A percentile compares a stretch with the other conserved stretches of the same genome.
Evolutionary conservation across 2,113 vertebrate species (phyloP).

Genomic region (Fulmarus glacialis): DNA sequence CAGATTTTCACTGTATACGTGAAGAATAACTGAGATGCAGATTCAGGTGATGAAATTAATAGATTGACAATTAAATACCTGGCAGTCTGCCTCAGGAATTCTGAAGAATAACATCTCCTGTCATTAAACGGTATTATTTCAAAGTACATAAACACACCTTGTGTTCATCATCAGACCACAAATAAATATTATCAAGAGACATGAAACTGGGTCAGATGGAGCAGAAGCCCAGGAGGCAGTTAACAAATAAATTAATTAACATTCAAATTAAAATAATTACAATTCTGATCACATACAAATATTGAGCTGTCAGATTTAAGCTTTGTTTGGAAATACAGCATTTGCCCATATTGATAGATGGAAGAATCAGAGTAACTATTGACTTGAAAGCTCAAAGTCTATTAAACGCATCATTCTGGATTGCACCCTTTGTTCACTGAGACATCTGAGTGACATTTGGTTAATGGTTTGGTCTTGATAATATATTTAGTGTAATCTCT

Average conservation of each 20-base stretch:
- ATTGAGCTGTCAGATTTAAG: conserved; percentile 5
- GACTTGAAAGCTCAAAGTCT: conserved; percentile 50
- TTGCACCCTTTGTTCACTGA: conserved; percentile 47
- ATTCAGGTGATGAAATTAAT: not conserved
- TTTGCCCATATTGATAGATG: not conserved
- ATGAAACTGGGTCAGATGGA: not conserved
- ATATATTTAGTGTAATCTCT: conserved; percentile 58
- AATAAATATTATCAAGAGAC: not conserved
- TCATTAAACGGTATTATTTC: not conserved
- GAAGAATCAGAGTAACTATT: conserved; percentile 12
- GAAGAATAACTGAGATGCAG: not conserved
- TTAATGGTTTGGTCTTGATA: conserved; percentile 56
- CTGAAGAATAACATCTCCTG: not conserved
- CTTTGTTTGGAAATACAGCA: not conserved
- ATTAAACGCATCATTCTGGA: not conserved
- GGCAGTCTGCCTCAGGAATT: not conserved
- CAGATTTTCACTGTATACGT: not conserved
- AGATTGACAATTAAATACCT: not conserved
- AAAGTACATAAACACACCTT: not conserved
- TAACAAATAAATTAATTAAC: conserved; percentile 41
- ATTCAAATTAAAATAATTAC: conserved; percentile 35
- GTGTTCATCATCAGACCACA: not conserved
- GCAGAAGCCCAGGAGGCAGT: not conserved
- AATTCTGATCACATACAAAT: conserved; percentile 5
- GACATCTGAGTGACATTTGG: conserved; percentile 54